Evolutionary conservation across 1,140 invertebrate genomes (phyloP).

Genomic region (Polypedilum pembai): DNA sequence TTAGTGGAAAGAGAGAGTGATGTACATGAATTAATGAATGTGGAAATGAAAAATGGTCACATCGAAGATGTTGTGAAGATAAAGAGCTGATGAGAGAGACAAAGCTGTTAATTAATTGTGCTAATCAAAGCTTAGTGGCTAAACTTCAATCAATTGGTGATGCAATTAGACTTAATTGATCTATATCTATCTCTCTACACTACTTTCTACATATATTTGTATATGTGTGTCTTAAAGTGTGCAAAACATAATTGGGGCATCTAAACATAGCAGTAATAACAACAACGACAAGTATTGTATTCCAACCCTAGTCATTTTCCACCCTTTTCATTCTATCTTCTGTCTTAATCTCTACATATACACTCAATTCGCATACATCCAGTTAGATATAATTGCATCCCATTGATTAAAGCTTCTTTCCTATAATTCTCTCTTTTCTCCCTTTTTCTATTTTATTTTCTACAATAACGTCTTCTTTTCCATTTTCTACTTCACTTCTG

Average conservation of each 20-base stretch:
- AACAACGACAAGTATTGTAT: not conserved
- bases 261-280: not conserved
- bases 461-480: not conserved
- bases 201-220: not conserved
- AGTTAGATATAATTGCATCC: slow-evolving; percentile 21
- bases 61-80: not conserved
- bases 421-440: not conserved
- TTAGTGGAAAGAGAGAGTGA: not conserved
- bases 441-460: not conserved
- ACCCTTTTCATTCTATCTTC: not conserved
- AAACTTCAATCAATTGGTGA: slow-evolving; percentile 27
- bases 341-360: not conserved
- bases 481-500: not conserved
- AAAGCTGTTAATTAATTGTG: slow-evolving; percentile 23
- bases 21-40: slow-evolving; percentile 3
- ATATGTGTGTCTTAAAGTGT: not conserved
- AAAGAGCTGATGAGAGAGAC: not conserved
- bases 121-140: not conserved
- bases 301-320: slow-evolving; percentile 2
- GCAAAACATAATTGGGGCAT: not conserved
- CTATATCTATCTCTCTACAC: not conserved
- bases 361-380: slow-evolving; percentile 7
- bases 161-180: slow-evolving; percentile 24
- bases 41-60: slow-evolving; percentile 6
- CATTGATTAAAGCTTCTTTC: slow-evolving; percentile 25